These are phyloP conservation scores for Sciurus carolinensis DNA, from an alignment of 2,797 vertebrate species.

Conservation along the genomic window DNA sequence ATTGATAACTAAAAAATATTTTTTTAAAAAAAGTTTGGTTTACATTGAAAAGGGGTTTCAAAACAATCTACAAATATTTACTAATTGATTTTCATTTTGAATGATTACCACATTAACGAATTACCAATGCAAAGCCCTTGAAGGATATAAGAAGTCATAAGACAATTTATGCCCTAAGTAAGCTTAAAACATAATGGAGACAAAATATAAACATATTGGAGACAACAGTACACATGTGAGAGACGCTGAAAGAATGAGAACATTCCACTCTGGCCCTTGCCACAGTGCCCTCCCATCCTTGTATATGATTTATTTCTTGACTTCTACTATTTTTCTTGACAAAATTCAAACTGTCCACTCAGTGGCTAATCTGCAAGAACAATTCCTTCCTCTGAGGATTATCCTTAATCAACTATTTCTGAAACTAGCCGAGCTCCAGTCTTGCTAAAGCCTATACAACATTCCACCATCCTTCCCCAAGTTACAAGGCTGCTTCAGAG, in stretches of 20 bases:
- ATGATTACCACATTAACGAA: slow-evolving; percentile 38
- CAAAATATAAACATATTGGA: slow-evolving; percentile 65
- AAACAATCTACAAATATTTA: slow-evolving; percentile 62
- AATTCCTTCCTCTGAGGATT: slow-evolving; percentile 34
- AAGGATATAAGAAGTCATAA: slow-evolving; percentile 40
- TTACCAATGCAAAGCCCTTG: slow-evolving; percentile 40
- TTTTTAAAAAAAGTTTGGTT: background rate
- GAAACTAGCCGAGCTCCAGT: slow-evolving; percentile 26
- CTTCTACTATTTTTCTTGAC: background rate
- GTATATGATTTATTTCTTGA: background rate
- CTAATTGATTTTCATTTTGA: background rate
- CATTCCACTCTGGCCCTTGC: background rate
- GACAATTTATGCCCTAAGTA: background rate
- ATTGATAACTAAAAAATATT: no score
- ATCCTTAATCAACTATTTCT: slow-evolving; percentile 53
- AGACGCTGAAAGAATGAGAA: slow-evolving; percentile 44
- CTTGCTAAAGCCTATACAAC: background rate
- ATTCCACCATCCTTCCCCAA: background rate
- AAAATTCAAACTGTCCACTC: slow-evolving; percentile 55
- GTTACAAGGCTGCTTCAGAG: background rate
- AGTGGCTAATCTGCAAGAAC: slow-evolving; percentile 41
- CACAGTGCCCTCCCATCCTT: background rate
- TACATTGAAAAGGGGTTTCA: slow-evolving; percentile 50
- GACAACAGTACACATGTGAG: background rate
- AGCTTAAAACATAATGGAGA: slow-evolving; percentile 46